phyloP scores from a whole-genome alignment of 2,113 vertebrate genomes.

The Pygoscelis adeliae region DNA sequence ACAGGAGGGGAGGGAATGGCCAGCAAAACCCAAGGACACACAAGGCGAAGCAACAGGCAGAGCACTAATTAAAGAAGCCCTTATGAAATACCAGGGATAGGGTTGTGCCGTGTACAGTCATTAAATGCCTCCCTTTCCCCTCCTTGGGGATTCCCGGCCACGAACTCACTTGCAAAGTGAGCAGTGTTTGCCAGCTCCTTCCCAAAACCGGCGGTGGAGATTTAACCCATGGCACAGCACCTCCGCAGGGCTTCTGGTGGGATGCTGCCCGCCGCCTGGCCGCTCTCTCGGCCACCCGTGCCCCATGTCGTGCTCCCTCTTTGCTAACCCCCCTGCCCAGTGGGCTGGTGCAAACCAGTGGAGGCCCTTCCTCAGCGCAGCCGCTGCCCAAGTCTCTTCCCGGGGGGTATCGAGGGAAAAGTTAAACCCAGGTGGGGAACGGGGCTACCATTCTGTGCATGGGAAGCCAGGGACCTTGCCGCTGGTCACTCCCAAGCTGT shows the following conservation, averaged over 20 bases:
- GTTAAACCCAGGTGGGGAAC: background rate
- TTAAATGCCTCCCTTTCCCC: background rate
- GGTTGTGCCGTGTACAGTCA: rapidly evolving
- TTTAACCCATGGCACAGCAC: background rate
- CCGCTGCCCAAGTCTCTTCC: background rate
- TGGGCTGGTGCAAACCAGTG: rapidly evolving
- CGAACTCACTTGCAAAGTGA: background rate
- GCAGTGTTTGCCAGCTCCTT: background rate
- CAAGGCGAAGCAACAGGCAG: background rate
- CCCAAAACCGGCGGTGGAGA: background rate
- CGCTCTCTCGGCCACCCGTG: rapidly evolving
- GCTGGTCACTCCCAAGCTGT: rapidly evolving
- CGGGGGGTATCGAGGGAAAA: rapidly evolving
- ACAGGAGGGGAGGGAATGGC: background rate
- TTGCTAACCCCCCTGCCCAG: background rate
- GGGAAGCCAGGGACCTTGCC: background rate
- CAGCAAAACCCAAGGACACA: background rate
- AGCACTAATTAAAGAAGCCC: background rate
- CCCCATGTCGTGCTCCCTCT: background rate
- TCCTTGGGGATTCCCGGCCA: background rate
- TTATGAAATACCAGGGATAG: background rate
- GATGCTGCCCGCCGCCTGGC: background rate
- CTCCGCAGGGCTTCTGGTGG: background rate
- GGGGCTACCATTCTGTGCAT: background rate
- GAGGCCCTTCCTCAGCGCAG: background rate